Evolutionary conservation across 2,113 vertebrate genomes (phyloP).

Genomic region (Lophotis ruficrista): DNA sequence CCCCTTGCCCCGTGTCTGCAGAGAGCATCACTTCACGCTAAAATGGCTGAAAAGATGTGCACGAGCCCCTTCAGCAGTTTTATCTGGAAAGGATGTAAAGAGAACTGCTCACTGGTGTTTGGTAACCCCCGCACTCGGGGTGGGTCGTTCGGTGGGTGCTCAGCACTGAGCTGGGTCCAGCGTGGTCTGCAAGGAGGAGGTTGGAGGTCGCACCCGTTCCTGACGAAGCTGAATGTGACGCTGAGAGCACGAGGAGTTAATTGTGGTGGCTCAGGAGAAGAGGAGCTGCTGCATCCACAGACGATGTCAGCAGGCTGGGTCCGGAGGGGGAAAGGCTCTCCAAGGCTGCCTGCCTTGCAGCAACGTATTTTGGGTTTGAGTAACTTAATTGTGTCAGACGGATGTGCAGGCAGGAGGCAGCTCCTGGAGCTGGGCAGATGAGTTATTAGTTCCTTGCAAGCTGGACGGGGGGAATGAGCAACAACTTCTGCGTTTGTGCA

Average conservation of each 20-base stretch:
- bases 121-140: not conserved
- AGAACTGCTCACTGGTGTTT: not conserved
- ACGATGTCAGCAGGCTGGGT: not conserved
- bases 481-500: not conserved
- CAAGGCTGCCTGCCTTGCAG: not conserved
- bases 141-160: not conserved
- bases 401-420: not conserved
- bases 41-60: not conserved
- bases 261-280: not conserved
- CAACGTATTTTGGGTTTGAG: not conserved
- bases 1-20: too few relatives aligned
- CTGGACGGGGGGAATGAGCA: not conserved
- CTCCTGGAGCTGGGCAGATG: not conserved
- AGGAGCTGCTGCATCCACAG: not conserved
- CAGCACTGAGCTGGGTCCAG: not conserved
- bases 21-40: not conserved
- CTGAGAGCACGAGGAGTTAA: not conserved
- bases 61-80: not conserved
- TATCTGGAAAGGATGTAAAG: not conserved
- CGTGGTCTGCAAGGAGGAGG: not conserved
- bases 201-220: not conserved
- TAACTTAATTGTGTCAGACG: not conserved
- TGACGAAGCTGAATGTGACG: not conserved
- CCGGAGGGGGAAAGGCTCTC: not conserved
- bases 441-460: not conserved